Base-by-base conservation (phyloP, 2,797 vertebrate genomes). In the Todus mexicanus region DNA sequence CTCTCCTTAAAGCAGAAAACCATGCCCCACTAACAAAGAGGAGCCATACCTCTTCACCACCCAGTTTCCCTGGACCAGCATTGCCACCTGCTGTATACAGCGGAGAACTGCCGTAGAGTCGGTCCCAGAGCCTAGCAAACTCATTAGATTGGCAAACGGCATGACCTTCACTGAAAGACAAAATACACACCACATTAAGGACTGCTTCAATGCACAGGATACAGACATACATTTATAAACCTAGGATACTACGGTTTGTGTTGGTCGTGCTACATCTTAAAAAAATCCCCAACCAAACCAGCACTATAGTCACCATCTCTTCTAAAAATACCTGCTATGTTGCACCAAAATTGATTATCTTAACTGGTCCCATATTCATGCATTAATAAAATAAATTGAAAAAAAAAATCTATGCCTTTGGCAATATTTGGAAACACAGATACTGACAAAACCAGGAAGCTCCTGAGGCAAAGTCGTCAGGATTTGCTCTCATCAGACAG, bases 11-110 rank as follows among this genome's bases (percentile, higher is more conserved):
- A 59, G 64, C 45, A 81, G 37, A 75, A 72, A 76, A 69, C 14
- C 85, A 33, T 1, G 7, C 35, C 43, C 71, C 43, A 21, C 31
- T 38, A 74, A 72, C 68, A 84, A 87, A 81, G 88, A 47, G 7
- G 8, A 91, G 47, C 50, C 96, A 89, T 96, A 99, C 99, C 99
- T 99, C 96, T 99, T 99, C 18, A 99, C 98, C 18, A 99, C 99
- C 99, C 99, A 99, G 98, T 99, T 99, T 47, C 99, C 99, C 96
- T 99, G 99, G 75, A 99, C 99, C 87, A 99, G 97, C 97, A 99
- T 98, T 25, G 99, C 98, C 99, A 99, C 99, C 98, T 99, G 99
- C 96, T 99, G 99, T 96, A 99, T 98, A 95, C 99, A 99, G 75
- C 99, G 98, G 92, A 99, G 97, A 86, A 98, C 99, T 27, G 99